Evolutionary conservation across 2,888 invertebrate species (phyloP), one percentile per base, ranked within the genome.

Genomic region (Drosophila stalkeri): DNA sequence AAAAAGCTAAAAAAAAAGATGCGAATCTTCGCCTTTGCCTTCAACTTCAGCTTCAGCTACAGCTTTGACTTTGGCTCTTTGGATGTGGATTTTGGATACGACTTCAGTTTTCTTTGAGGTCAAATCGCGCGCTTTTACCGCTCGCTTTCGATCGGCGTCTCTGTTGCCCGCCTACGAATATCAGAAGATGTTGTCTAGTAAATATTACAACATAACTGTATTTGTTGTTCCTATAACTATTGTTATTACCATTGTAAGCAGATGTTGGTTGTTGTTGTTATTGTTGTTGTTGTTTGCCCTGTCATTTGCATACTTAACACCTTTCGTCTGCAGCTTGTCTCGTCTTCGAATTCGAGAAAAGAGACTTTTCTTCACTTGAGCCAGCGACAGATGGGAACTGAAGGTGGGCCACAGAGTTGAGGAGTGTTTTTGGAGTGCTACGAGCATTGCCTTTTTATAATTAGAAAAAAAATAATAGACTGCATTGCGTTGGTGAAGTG

Each of bases 291-390:
- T 72, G 80, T 66, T 79, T 70, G 83, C 81, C 89, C 86, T 78
- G 90, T 90, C 85, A 90, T 85, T 85, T 85, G 88, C 90, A 90
- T 90, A 90, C 85, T 85, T 85, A 85, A 85, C 90, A 85, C 85
- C 85, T 85, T 85, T 82, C 62, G 60, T 51, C 55, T 47, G 52
- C 52, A 37, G 33, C 78, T 18, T 33, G 35, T 41, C 57, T 35
- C 74, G 43, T 51, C 61, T 46, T 51, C 55, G 37, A 52, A 64
- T 66, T 66, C 52, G 49, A 52, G 70, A 23, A 54, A 37, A 54
- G 23, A 54, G 23, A 54, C 37, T 59, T 78, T 77, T 66, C 71
- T 68, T 73, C 82, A 80, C 83, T 80, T 76, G 70, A 82, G 74
- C 64, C 43, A 27, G 47, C 51, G 80, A 80, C 80, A 80, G 80